Evolutionary conservation across 2,113 vertebrate species (phyloP).

Genomic region (Oxyruncus cristatus): DNA sequence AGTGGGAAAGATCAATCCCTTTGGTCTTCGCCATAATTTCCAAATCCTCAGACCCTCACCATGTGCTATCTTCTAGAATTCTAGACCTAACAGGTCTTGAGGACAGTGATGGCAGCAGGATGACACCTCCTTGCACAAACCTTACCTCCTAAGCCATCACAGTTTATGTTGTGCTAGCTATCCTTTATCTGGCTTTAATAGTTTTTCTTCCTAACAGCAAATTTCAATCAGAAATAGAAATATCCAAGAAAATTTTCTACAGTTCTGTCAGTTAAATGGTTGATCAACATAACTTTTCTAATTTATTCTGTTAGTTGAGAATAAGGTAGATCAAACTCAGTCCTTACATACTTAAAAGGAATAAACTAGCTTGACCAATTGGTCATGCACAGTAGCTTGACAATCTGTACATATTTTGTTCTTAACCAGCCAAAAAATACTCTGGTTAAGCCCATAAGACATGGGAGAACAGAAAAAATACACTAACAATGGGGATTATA

Average conservation of each 20-base stretch:
- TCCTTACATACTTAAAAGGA: background rate
- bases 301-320: background rate
- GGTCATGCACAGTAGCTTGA: background rate
- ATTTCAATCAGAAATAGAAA: background rate
- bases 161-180: background rate
- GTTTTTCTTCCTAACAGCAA: background rate
- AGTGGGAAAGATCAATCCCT: background rate
- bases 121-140: background rate
- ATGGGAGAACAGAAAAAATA: background rate
- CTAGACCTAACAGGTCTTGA: background rate
- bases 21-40: background rate
- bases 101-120: background rate
- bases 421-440: background rate
- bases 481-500: background rate
- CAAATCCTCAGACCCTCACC: background rate
- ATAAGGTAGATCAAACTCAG: background rate
- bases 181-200: background rate
- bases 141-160: background rate
- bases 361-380: background rate
- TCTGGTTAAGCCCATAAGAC: background rate
- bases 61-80: background rate
- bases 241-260: background rate
- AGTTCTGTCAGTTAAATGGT: background rate
- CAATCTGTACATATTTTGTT: background rate
- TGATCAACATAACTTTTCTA: background rate